Evolutionary conservation across 2,888 invertebrate species (phyloP), one percentile per base, ranked within the genome.

Genomic region (Brassicogethes aeneus): DNA sequence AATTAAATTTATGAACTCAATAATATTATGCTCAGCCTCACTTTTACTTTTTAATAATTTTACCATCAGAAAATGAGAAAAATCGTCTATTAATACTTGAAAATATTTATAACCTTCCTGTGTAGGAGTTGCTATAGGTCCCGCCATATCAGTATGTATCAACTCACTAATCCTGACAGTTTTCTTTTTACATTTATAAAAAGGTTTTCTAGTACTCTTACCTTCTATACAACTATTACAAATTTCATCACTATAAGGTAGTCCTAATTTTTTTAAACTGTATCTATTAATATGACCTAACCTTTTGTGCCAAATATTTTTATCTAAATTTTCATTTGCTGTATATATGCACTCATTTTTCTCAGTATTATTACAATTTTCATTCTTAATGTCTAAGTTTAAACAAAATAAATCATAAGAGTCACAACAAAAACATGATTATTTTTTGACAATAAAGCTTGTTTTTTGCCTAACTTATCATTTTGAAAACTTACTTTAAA

Each of bases 11-110:
- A 48, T 41, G 39, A 41, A 48, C 17, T 48, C 40, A 12, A 44
- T 43, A 12, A 47, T 30, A 37, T 41, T 45, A 36, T 46, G 39
- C 15, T 39, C 40, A 8, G 39, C 48, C 40, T 48, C 44, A 35
- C 34, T 44, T 32, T 48, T 46, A 15, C 34, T 35, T 33, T 42
- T 46, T 16, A 48, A 40, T 17, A 43, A 23, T 39, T 45, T 42
- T 1, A 46, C 39, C n/a, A 44, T 32, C 15, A 40, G 15, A 41
- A 46, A 47, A 44, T 50, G 46, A 33, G 47, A 47, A 33, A 29
- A 49, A 39, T 47, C 45, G 46, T 47, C 47, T n/a, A 49, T 47
- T 35, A 50, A 23, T 17, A 45, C 43, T 38, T 47, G 42, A 47
- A 45, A 49, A 39, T 49, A 48, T 41, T 34, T 40, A 34, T 45